Evolutionary conservation across 2,113 vertebrate genomes (phyloP), one percentile per base, ranked within the genome.

Genomic region (Chloropsis cyanopogon): DNA sequence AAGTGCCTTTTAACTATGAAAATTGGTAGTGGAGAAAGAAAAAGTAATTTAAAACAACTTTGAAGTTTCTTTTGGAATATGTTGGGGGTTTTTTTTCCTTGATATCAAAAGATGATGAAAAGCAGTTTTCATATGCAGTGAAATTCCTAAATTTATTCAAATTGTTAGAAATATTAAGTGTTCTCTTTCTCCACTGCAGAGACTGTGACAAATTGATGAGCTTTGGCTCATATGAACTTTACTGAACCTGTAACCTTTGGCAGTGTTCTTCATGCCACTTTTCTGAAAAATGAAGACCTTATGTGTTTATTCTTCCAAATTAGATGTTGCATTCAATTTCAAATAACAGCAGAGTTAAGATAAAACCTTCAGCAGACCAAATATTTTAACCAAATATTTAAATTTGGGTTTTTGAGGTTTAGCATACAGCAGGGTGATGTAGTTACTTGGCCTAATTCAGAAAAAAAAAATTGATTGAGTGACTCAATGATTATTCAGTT

Each of bases 201-300:
- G 35, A 14, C 59, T 86, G 31, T 94, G 63, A 85, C 66, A 85
- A 89, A 90, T 85, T 54, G 69, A 73, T 88, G 75, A 71, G 33
- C n/a, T 11, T 73, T 2, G 2, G 71, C 35, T 90, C 18, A 5
- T 21, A 7, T 23, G 52, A 81, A 61, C 68, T 25, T 88, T 75
- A 78, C 59, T 68, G 71, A 81, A 56, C 68, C 56, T 54, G 19
- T 52, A 88, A 80, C 31, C n/a, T 93, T 92, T 70, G 47, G 15
- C 56, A 50, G 41, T 86, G 39, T 60, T 80, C 31, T 78, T 54
- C 15, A 17, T 49, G 52, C 15, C 44, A n/a, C 29, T 85, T 75
- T 24, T 73, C 59, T 80, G 68, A 69, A 66, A 79, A 82, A 64
- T 28, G 9, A 81, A 64, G 31, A 57, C 26, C 44, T 87, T 8